Percentiles rank a stretch among this genome's conserved stretches.
Evolutionary conservation across 2,113 vertebrate species (phyloP).

Genomic region (Actenoides lindsayi): DNA sequence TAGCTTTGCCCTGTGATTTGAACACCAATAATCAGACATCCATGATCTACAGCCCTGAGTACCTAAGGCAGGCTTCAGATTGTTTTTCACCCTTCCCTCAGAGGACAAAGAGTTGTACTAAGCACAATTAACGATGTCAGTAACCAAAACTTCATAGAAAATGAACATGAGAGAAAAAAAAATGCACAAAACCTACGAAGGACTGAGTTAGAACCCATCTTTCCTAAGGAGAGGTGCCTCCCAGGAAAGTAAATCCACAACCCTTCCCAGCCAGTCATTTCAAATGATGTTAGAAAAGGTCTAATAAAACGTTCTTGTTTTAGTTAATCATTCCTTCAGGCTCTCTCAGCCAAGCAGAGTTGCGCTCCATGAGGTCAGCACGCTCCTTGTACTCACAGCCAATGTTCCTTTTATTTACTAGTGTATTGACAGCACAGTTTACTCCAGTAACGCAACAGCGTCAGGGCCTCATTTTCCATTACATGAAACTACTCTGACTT

Average conservation of each 20-base stretch:
- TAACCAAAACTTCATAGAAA: background rate
- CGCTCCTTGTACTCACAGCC: conserved; percentile 2
- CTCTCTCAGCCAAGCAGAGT: background rate
- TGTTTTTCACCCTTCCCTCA: background rate
- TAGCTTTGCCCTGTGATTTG: background rate
- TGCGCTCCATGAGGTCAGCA: conserved; percentile 14
- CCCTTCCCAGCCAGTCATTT: background rate
- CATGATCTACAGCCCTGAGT: background rate
- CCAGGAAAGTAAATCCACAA: background rate
- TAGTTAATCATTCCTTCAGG: conserved; percentile 36
- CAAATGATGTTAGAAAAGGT: background rate
- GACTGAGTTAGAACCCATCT: background rate
- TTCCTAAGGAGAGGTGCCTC: background rate
- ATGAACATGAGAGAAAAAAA: background rate
- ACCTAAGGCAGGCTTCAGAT: background rate
- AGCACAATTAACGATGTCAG: background rate
- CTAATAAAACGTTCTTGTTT: background rate
- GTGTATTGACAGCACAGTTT: background rate
- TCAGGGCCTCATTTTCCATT: conserved; percentile 1
- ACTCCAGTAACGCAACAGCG: background rate
- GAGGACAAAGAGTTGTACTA: background rate
- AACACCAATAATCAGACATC: background rate
- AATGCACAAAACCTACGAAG: background rate
- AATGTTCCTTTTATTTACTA: background rate
- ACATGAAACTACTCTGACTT: background rate